Conservation (phyloP, 2,888 invertebrate genomes). For the Tyria jacobaeae region DNA sequence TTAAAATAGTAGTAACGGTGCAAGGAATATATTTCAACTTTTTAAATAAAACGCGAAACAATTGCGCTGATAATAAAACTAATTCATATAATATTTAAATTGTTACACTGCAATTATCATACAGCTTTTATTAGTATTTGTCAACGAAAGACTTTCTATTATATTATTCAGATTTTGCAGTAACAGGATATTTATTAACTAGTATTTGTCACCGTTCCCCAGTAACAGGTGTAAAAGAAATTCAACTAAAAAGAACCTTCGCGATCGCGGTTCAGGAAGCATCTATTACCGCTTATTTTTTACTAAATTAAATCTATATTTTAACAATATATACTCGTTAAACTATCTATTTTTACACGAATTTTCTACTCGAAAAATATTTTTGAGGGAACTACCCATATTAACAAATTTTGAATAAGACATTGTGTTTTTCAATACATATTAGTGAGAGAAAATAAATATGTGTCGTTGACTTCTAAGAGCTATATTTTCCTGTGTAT, state of each 20-base stretch:
- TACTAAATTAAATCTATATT: conserved; percentile 48
- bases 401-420: conserved; percentile 42
- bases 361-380: conserved; percentile 53
- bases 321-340: conserved; percentile 51
- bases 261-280: conserved; percentile 42
- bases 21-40: no score
- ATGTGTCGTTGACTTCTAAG: conserved; percentile 29
- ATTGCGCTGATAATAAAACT: no score
- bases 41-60: no score
- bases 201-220: background rate
- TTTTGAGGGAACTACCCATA: conserved; percentile 49
- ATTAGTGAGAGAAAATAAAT: conserved; percentile 32
- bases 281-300: conserved; percentile 52
- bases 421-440: conserved; percentile 36
- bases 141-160: no score
- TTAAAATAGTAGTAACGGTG: no score
- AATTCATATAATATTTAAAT: no score
- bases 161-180: no score
- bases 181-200: background rate
- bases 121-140: no score
- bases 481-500: conserved; percentile 23
- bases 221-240: conserved; percentile 2
- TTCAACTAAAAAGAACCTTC: conserved; percentile 48
- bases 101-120: no score
- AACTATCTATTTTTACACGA: conserved; percentile 56